Percentiles rank a stretch among this genome's conserved stretches.
These are phyloP conservation scores for Haliclona indistincta DNA, from an alignment of 37 sponge, comb jelly and placozoan species.

Conservation along the genomic window DNA sequence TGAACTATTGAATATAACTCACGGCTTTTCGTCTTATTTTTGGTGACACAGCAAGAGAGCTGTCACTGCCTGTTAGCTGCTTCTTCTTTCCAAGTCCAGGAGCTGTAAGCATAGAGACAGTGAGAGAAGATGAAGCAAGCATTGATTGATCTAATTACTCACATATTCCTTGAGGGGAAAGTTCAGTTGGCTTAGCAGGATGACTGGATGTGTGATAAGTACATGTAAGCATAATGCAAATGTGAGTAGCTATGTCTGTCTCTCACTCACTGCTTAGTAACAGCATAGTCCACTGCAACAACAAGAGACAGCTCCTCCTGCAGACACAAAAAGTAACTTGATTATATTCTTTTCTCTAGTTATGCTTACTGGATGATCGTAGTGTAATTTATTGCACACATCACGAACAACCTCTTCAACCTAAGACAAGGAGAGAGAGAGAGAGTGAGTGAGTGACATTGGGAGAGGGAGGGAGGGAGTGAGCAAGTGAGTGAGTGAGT, in stretches of 20 bases:
- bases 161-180: too few relatives aligned
- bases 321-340: background rate
- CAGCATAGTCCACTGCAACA: constrained; percentile 82
- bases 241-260: background rate
- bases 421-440: constrained; percentile 15
- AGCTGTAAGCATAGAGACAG: too few relatives aligned
- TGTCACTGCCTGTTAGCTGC: too few relatives aligned
- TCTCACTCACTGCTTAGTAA: constrained; percentile 65
- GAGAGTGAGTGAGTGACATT: background rate
- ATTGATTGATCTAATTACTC: too few relatives aligned
- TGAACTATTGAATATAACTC: too few relatives aligned
- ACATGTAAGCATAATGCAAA: background rate
- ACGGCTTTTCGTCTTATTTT: too few relatives aligned
- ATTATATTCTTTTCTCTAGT: background rate
- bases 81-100: too few relatives aligned
- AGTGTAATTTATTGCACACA: constrained; percentile 50
- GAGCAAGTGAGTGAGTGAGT: background rate
- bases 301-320: constrained; percentile 89
- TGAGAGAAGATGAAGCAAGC: too few relatives aligned
- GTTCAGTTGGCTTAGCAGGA: constrained; percentile 23
- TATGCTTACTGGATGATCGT: constrained; percentile 54
- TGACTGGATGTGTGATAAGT: constrained; percentile 21
- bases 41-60: too few relatives aligned
- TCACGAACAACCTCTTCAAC: constrained; percentile 52
- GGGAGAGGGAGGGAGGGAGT: too few relatives aligned